Evolutionary conservation across 1,140 invertebrate genomes (phyloP).

Genomic region (Bradysia coprophila): DNA sequence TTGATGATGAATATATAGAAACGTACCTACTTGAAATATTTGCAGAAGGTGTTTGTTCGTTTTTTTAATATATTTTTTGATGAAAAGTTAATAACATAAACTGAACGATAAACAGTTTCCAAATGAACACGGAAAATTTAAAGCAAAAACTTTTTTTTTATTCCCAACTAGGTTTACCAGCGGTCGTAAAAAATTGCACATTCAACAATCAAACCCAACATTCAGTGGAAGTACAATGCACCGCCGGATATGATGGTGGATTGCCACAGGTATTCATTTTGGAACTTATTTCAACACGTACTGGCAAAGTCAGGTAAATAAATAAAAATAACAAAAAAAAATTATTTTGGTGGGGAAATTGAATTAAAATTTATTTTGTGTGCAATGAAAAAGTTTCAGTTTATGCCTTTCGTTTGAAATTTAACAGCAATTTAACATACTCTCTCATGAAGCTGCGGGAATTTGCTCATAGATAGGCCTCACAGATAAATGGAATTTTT

Average conservation of each 20-base stretch:
- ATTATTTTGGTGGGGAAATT: background rate
- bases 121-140: too few relatives aligned
- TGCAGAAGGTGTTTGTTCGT: too few relatives aligned
- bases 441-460: too few relatives aligned
- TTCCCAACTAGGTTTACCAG: conserved; percentile 52
- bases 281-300: conserved; percentile 34
- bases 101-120: too few relatives aligned
- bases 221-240: conserved; percentile 54
- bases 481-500: too few relatives aligned
- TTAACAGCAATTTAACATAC: background rate
- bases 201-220: conserved; percentile 49
- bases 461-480: too few relatives aligned
- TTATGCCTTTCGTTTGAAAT: background rate
- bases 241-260: conserved; percentile 60
- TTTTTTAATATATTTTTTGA: too few relatives aligned
- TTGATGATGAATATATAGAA: too few relatives aligned
- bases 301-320: conserved; percentile 22
- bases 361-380: background rate
- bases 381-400: background rate
- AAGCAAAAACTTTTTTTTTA: too few relatives aligned
- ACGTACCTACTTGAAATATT: too few relatives aligned
- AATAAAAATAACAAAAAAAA: conserved; percentile 2
- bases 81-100: too few relatives aligned
- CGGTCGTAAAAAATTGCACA: conserved; percentile 48
- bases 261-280: conserved; percentile 53